Percentiles rank a stretch among this genome's conserved stretches.
phyloP scores from a whole-genome alignment of 2,113 vertebrate genomes.

The Paralichthys olivaceus region DNA sequence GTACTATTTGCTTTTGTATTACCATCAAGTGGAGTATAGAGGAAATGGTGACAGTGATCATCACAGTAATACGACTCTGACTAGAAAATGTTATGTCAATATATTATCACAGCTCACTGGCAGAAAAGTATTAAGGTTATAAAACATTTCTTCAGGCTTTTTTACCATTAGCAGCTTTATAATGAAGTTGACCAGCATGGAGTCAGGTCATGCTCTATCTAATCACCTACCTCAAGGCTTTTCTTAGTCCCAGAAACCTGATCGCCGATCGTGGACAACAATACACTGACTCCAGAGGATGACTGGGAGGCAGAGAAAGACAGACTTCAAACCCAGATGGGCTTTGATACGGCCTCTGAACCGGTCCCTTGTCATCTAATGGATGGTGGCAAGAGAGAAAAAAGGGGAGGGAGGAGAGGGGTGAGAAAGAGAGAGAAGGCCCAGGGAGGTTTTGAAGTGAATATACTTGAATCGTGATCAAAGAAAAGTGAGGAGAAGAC shows the following conservation, averaged over 20 bases:
- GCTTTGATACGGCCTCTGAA: slow-evolving; percentile 73
- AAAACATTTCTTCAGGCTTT: not conserved
- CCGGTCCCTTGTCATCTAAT: slow-evolving; percentile 66
- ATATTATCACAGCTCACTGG: not conserved
- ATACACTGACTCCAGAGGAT: slow-evolving; percentile 51
- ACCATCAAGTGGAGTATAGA: too few species aligned
- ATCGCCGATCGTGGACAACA: slow-evolving; percentile 20
- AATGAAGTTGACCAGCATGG: slow-evolving; percentile 56
- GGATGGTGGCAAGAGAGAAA: slow-evolving; percentile 53
- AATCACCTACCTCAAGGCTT: slow-evolving; percentile 51
- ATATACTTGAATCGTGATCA: slow-evolving; percentile 52
- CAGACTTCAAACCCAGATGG: slow-evolving; percentile 65
- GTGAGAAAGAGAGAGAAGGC: slow-evolving; percentile 41
- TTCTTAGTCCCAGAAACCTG: slow-evolving; percentile 47
- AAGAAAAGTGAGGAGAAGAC: slow-evolving; percentile 30
- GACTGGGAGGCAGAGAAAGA: slow-evolving; percentile 60
- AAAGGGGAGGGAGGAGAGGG: not conserved
- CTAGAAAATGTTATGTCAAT: too few species aligned
- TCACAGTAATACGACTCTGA: too few species aligned
- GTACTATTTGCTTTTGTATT: too few species aligned
- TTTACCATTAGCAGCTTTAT: slow-evolving; percentile 38
- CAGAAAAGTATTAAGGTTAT: not conserved
- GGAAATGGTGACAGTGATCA: too few species aligned
- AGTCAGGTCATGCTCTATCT: slow-evolving; percentile 52
- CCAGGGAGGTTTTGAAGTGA: slow-evolving; percentile 50